Conservation (phyloP, 1,140 invertebrate species). For the Hestina assimilis region DNA sequence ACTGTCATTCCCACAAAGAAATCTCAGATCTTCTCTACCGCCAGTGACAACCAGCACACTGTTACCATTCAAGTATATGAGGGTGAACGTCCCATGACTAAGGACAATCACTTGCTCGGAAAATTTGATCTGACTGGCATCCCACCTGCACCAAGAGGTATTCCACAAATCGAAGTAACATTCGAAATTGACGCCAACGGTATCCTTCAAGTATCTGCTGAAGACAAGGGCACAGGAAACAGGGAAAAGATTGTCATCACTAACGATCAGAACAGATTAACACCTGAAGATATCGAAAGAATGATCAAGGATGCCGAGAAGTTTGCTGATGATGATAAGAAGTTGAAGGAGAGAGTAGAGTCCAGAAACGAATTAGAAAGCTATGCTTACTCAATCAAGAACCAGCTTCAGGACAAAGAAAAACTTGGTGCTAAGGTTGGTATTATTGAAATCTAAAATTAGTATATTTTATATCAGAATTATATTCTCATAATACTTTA, state of each 20-base stretch:
- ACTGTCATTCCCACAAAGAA: slow-evolving; percentile 99
- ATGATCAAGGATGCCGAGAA: slow-evolving; percentile 99
- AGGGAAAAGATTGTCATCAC: slow-evolving; percentile 99
- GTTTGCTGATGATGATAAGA: slow-evolving; percentile 99
- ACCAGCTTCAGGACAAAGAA: slow-evolving; percentile 98
- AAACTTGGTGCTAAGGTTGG: slow-evolving; percentile 95
- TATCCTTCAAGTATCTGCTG: slow-evolving; percentile 97
- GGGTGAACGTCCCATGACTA: slow-evolving; percentile 98
- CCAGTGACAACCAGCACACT: slow-evolving; percentile 98
- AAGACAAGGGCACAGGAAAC: slow-evolving; percentile 99
- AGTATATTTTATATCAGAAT: background rate
- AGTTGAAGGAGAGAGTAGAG: slow-evolving; percentile 97
- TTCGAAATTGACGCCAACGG: slow-evolving; percentile 99
- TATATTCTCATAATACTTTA: background rate
- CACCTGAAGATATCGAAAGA: slow-evolving; percentile 98
- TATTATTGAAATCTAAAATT: slow-evolving; percentile 24
- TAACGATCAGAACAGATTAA: slow-evolving; percentile 97
- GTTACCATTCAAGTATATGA: slow-evolving; percentile 94
- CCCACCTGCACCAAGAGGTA: slow-evolving; percentile 97
- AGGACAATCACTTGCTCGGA: slow-evolving; percentile 98
- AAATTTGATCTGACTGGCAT: slow-evolving; percentile 99
- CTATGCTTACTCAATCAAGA: slow-evolving; percentile 98
- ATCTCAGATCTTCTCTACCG: slow-evolving; percentile 99
- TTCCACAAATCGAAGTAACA: slow-evolving; percentile 99
- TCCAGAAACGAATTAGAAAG: slow-evolving; percentile 97